Base-by-base conservation (phyloP, 2,113 vertebrate genomes). In the Oreochromis niloticus region DNA sequence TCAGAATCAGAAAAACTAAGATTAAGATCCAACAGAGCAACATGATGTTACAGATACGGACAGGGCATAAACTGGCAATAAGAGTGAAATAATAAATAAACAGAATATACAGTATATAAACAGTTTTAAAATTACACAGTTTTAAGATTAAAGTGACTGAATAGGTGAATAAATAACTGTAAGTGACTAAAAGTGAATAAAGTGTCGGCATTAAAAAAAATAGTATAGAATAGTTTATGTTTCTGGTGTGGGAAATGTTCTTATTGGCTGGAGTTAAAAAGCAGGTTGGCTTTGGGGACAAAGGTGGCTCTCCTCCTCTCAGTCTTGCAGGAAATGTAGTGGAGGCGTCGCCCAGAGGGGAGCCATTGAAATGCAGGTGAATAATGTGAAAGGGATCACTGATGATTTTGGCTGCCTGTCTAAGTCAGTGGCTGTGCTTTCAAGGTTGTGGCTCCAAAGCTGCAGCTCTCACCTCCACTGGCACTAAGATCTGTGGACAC, bases 1-100 rank as follows among this genome's bases (percentile, higher is more conserved):
- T 54, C 19, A 52, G 50, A 52, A 52, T 54, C 52, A 54, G 52
- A 54, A 54, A 54, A 19, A 10, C 52, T 24, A 27, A 27, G 27
- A 55, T 55, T 55, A 55, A 55, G n/a, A 55, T 24, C n/a, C 1
- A 55, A 55, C 54, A 55, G 54, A 55, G 54, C 54, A 55, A 55
- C 0, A 55, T 0, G 54, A 24, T 24, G 54, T 6, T 55, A 6
- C 22, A 55, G 0, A 55, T 24, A 24, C 6, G 54, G n/a, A 55
- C 54, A 55, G n/a, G 54, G 54, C 54, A 55, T 55, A 55, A 55
- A 55, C 54, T 4, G 54, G 54, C n/a, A 24, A 55, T 55, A 55
- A 55, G 54, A 55, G 54, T 0, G 54, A 55, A n/a, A 55, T 55
- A 55, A 2, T 55, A 55, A 55, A 55, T 24, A 55, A 10, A 55